Conservation (phyloP, 2,888 invertebrate species). For the Drymonia ruficornis region DNA sequence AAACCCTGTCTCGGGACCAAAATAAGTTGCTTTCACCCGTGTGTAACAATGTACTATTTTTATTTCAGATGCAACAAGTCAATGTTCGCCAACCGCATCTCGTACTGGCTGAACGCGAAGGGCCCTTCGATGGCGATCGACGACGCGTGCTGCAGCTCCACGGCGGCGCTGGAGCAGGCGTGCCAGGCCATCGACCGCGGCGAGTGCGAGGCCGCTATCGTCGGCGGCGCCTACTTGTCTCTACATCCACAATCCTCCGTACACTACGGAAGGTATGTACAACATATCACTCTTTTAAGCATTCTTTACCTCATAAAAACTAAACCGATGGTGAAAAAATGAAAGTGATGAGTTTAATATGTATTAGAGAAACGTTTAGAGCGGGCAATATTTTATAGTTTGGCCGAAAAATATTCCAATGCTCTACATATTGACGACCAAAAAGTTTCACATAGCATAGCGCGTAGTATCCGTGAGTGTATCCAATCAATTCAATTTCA, state of each 20-base stretch:
- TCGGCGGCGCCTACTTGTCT: slow-evolving; percentile 85
- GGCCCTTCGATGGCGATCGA: slow-evolving; percentile 67
- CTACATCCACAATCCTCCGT: slow-evolving; percentile 79
- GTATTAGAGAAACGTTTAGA: not conserved
- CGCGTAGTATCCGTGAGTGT: too few species aligned
- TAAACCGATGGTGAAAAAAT: too few species aligned
- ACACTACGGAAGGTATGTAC: slow-evolving; percentile 58
- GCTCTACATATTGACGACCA: too few species aligned
- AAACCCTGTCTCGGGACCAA: too few species aligned
- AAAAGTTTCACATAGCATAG: too few species aligned
- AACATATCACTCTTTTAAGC: not conserved
- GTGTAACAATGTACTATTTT: too few species aligned
- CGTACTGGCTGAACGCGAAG: slow-evolving; percentile 70
- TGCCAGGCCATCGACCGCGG: slow-evolving; percentile 57
- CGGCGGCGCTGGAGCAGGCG: slow-evolving; percentile 59
- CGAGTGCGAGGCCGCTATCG: slow-evolving; percentile 81
- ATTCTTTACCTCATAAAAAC: not conserved
- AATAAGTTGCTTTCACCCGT: too few species aligned
- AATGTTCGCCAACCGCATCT: slow-evolving; percentile 72
- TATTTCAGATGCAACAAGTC: slow-evolving; percentile 56
- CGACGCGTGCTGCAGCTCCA: slow-evolving; percentile 60
- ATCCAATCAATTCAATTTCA: slow-evolving; percentile 23
- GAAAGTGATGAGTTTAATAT: too few species aligned
- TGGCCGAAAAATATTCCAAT: too few species aligned
- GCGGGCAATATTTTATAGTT: too few species aligned